phyloP scores from a whole-genome alignment of 1,140 invertebrate species.

The Pectinophora gossypiella region DNA sequence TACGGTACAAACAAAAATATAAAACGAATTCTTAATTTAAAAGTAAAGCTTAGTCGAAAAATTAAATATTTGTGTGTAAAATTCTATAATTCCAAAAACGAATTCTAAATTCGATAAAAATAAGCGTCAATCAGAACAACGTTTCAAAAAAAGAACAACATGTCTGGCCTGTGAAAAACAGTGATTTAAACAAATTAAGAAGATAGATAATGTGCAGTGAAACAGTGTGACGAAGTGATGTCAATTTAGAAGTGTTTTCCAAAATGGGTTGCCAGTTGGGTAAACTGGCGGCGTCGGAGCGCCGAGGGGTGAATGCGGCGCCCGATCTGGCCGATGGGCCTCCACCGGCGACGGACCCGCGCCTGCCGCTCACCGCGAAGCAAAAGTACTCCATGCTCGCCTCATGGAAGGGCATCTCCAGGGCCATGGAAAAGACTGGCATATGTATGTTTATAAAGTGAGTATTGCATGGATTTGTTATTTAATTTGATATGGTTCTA shows the following conservation, averaged over 20 bases:
- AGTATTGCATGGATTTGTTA: constrained; percentile 61
- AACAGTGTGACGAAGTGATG: not conserved
- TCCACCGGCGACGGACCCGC: constrained; percentile 82
- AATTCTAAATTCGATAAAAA: too few relatives aligned
- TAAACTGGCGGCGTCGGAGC: constrained; percentile 80
- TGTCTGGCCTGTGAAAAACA: too few relatives aligned
- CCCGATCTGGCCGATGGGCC: constrained; percentile 58
- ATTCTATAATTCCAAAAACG: too few relatives aligned
- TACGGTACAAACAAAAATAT: too few relatives aligned
- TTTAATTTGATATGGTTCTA: too few relatives aligned
- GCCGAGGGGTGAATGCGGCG: constrained; percentile 62
- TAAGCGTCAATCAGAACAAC: too few relatives aligned
- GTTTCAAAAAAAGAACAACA: too few relatives aligned
- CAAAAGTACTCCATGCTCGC: constrained; percentile 92
- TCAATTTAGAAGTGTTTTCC: constrained; percentile 8
- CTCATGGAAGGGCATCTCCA: constrained; percentile 92
- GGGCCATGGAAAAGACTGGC: constrained; percentile 91
- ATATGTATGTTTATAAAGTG: constrained; percentile 94
- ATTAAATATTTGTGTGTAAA: too few relatives aligned
- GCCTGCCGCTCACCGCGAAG: constrained; percentile 88
- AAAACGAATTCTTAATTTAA: too few relatives aligned
- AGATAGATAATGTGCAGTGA: too few relatives aligned
- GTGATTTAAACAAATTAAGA: too few relatives aligned
- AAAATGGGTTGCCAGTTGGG: constrained; percentile 87
- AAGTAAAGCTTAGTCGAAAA: too few relatives aligned